Percentiles rank a stretch among this genome's conserved stretches.
Evolutionary conservation across 2,797 vertebrate species (phyloP).

Genomic region (Novumbra hubbsi): DNA sequence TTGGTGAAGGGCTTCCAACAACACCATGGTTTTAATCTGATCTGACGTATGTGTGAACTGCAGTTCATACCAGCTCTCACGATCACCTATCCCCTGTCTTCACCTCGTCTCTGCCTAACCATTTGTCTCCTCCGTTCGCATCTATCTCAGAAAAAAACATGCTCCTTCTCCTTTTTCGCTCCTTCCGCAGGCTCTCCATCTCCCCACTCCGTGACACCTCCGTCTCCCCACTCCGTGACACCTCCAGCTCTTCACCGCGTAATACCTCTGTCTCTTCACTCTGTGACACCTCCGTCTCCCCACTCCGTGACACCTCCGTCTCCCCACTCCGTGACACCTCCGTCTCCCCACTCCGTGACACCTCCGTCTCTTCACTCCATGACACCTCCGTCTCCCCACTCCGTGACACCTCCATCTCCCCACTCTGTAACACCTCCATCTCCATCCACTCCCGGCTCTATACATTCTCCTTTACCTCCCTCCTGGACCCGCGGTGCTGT

Average conservation of each 20-base stretch:
- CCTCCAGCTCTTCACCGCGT: background rate
- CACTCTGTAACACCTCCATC: slow-evolving; percentile 37
- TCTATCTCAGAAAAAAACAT: too few relatives aligned
- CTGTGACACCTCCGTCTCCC: slow-evolving; percentile 49
- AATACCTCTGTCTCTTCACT: slow-evolving; percentile 52
- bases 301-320: slow-evolving; percentile 50
- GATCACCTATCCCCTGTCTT: background rate
- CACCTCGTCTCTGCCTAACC: background rate
- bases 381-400: background rate
- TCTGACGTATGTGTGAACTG: background rate
- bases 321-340: slow-evolving; percentile 44
- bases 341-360: too few relatives aligned
- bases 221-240: slow-evolving; percentile 43
- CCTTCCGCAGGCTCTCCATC: slow-evolving; percentile 54
- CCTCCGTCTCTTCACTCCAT: slow-evolving; percentile 56
- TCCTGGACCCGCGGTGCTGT: background rate
- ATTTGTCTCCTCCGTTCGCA: too few relatives aligned
- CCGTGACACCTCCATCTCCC: slow-evolving; percentile 37
- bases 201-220: slow-evolving; percentile 44
- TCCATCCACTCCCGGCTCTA: slow-evolving; percentile 3
- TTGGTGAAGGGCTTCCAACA: slow-evolving; percentile 12
- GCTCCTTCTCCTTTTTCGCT: slow-evolving; percentile 37
- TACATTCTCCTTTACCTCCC: background rate
- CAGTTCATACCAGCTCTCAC: slow-evolving; percentile 8
- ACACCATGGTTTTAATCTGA: slow-evolving; percentile 9